These are phyloP conservation scores for Drosophila paulistorum DNA, from an alignment of 1,140 invertebrate genomes.

Conservation along the genomic window DNA sequence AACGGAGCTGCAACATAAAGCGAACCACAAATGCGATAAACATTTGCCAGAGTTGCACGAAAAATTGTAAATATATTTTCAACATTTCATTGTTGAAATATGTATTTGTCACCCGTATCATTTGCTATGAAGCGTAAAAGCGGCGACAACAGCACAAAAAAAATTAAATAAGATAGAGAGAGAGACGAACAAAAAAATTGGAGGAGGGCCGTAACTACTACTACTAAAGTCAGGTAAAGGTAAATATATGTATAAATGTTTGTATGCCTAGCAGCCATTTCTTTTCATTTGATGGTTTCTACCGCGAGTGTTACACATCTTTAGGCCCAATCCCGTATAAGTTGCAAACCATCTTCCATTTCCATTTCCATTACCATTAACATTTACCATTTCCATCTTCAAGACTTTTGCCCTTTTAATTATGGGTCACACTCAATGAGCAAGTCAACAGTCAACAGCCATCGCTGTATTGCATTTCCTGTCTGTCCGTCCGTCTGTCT, in stretches of 20 bases:
- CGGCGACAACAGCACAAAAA: constrained; percentile 60
- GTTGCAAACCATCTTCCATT: constrained; percentile 14
- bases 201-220: background rate
- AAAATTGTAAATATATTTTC: constrained; percentile 52
- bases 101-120: constrained; percentile 81
- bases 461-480: constrained; percentile 62
- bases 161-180: background rate
- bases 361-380: background rate
- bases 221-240: constrained; percentile 4
- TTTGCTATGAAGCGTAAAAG: constrained; percentile 73
- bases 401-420: constrained; percentile 58
- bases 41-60: constrained; percentile 40
- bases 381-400: constrained; percentile 20
- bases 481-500: constrained; percentile 32
- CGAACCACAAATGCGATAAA: constrained; percentile 29
- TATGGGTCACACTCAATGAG: constrained; percentile 74
- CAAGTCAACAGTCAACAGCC: constrained; percentile 36
- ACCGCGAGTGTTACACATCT: constrained; percentile 60
- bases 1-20: constrained; percentile 58
- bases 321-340: constrained; percentile 75
- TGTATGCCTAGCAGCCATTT: constrained; percentile 46
- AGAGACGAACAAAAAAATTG: constrained; percentile 4
- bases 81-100: constrained; percentile 46
- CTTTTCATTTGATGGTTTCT: constrained; percentile 30
- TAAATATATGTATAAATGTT: background rate